These are phyloP conservation scores for Eretmocerus hayati DNA, from an alignment of 2,888 invertebrate species.

Conservation along the genomic window DNA sequence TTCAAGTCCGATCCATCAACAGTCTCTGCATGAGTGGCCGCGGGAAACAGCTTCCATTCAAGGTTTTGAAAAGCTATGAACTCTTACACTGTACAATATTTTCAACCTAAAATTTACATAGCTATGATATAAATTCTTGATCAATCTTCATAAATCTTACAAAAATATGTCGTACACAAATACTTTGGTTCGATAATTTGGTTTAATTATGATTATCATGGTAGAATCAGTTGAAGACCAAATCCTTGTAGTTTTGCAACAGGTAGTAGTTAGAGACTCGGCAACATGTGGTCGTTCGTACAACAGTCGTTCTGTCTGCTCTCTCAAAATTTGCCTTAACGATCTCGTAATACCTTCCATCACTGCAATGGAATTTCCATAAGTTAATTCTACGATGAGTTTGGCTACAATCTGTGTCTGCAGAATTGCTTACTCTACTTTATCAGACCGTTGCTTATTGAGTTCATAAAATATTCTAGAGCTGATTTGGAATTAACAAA, in stretches of 20 bases:
- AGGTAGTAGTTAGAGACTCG: conserved; percentile 90
- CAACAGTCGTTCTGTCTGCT: conserved; percentile 93
- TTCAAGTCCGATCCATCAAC: too few relatives aligned
- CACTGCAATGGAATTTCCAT: conserved; percentile 54
- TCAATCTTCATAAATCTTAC: conserved; percentile 1
- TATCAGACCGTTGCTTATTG: not conserved
- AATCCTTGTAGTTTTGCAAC: conserved; percentile 85
- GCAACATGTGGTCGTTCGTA: conserved; percentile 93
- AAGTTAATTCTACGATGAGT: too few relatives aligned
- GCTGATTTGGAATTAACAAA: not conserved
- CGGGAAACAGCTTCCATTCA: too few relatives aligned
- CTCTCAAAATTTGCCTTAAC: conserved; percentile 99
- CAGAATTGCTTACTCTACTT: not conserved
- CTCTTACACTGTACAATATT: too few relatives aligned
- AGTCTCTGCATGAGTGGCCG: too few relatives aligned
- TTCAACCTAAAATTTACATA: too few relatives aligned
- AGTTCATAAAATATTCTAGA: too few relatives aligned
- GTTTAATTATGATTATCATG: not conserved
- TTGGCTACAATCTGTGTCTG: too few relatives aligned
- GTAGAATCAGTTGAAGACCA: conserved; percentile 89
- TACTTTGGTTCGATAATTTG: conserved; percentile 3
- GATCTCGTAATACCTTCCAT: conserved; percentile 98
- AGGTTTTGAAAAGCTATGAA: too few relatives aligned
- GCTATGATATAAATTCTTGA: conserved; percentile 10
- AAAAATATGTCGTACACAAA: conserved; percentile 13